Evolutionary conservation across 1,140 invertebrate genomes (phyloP).

Genomic region (Drosophila kikkawai): DNA sequence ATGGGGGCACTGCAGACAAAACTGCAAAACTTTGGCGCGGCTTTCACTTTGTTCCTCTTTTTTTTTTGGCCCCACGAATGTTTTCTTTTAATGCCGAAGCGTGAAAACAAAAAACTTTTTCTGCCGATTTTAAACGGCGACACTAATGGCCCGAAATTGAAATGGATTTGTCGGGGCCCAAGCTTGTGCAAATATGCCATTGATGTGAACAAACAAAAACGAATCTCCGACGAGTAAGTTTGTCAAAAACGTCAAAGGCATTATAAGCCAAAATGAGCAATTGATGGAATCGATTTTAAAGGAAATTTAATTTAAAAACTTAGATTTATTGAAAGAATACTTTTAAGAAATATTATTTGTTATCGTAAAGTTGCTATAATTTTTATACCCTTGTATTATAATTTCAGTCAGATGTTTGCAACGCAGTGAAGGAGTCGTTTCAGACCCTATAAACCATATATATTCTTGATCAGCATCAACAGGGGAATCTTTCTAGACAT

Average conservation of each 20-base stretch:
- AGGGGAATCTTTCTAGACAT: too few species aligned
- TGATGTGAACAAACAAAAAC: constrained; percentile 18
- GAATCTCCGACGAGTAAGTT: constrained; percentile 28
- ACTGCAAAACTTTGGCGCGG: constrained; percentile 70
- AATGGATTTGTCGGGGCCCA: constrained; percentile 65
- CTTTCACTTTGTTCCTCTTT: constrained; percentile 28
- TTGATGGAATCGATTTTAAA: background rate
- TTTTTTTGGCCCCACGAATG: constrained; percentile 46
- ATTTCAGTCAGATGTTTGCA: too few species aligned
- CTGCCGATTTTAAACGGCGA: constrained; percentile 59
- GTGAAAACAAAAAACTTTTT: constrained; percentile 81
- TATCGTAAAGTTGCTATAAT: background rate
- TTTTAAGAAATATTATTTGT: background rate
- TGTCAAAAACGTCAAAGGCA: constrained; percentile 10
- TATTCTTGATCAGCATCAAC: too few species aligned
- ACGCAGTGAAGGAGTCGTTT: too few species aligned
- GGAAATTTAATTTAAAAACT: background rate
- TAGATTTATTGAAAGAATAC: background rate
- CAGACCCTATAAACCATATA: too few species aligned
- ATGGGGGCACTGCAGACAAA: constrained; percentile 67
- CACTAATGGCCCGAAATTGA: constrained; percentile 78
- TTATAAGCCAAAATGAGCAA: constrained; percentile 34
- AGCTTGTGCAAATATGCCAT: constrained; percentile 71
- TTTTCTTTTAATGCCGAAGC: constrained; percentile 80
- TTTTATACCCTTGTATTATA: too few species aligned